Percentiles rank a stretch among this genome's conserved stretches.
These are phyloP conservation scores for Leptodirus hochenwartii DNA, from an alignment of 2,888 invertebrate species.

Conservation along the genomic window DNA sequence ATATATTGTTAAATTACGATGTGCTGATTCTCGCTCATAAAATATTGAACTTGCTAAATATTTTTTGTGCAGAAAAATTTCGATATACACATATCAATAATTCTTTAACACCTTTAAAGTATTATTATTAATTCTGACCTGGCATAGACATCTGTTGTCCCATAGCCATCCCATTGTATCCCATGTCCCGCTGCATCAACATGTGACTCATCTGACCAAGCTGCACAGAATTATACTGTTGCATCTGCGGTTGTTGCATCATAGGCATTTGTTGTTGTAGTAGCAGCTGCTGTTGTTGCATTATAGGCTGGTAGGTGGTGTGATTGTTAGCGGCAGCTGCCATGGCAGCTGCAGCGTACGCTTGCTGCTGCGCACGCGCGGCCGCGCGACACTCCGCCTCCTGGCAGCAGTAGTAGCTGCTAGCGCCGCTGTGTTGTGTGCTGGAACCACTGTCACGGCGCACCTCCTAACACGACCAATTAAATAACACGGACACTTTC, in stretches of 20 bases:
- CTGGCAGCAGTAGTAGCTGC: slow-evolving; percentile 27
- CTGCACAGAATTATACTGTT: no score
- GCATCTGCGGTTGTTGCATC: slow-evolving; percentile 23
- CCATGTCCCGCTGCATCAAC: no score
- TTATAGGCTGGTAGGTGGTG: slow-evolving; percentile 9
- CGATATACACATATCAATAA: no score
- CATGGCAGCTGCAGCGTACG: slow-evolving; percentile 10
- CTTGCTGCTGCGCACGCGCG: slow-evolving; percentile 19
- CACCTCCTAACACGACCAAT: slow-evolving; percentile 21
- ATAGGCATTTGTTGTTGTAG: slow-evolving; percentile 9
- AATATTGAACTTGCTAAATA: no score
- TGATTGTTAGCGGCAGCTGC: slow-evolving; percentile 10
- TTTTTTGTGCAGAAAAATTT: no score
- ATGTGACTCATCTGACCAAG: no score
- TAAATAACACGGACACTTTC: not conserved
- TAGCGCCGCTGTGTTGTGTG: slow-evolving; percentile 47
- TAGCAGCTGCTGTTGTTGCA: slow-evolving; percentile 8
- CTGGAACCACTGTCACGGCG: slow-evolving; percentile 60
- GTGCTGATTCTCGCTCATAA: no score
- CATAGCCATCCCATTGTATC: no score
- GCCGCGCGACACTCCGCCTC: slow-evolving; percentile 22
- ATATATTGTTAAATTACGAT: no score
- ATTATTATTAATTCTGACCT: no score
- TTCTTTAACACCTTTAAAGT: no score
- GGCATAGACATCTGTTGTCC: no score